Conservation (phyloP, 1,140 invertebrate species). For the Steinernema feltiae region DNA sequence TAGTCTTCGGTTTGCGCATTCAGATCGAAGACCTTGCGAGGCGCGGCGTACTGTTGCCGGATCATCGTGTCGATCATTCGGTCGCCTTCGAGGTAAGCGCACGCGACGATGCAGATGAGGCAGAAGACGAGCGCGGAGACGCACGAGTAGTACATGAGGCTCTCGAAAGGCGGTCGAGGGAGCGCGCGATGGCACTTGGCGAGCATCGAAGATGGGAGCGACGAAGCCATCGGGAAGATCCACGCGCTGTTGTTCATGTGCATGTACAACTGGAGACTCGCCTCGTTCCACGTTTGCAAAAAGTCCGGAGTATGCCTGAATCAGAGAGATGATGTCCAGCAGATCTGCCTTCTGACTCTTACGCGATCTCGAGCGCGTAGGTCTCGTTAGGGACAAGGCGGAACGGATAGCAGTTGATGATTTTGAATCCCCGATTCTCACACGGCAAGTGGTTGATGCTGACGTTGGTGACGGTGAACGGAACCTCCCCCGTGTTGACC, state of each 20-base stretch:
- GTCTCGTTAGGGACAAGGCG: conserved; percentile 73
- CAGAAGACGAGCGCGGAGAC: conserved; percentile 61
- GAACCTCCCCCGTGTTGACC: conserved; percentile 75
- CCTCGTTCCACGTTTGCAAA: conserved; percentile 72
- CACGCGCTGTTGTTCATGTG: conserved; percentile 64
- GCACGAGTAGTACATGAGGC: conserved; percentile 68
- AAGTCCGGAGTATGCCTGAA: conserved; percentile 80
- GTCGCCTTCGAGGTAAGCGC: conserved; percentile 71
- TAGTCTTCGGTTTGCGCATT: conserved; percentile 17
- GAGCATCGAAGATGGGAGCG: conserved; percentile 72
- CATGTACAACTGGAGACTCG: conserved; percentile 62
- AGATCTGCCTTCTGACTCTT: conserved; percentile 51
- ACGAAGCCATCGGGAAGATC: conserved; percentile 73
- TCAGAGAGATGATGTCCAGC: background rate
- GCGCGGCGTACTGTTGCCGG: conserved; percentile 33
- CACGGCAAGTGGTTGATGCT: conserved; percentile 71
- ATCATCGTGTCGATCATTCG: conserved; percentile 66
- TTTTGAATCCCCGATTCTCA: conserved; percentile 78
- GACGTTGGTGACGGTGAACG: conserved; percentile 68
- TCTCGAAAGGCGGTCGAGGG: conserved; percentile 74
- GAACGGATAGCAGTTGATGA: conserved; percentile 77
- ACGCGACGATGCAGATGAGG: conserved; percentile 67
- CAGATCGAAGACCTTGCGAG: conserved; percentile 33
- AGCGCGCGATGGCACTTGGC: conserved; percentile 69
- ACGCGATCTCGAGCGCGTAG: conserved; percentile 77